These are phyloP conservation scores for Mastomys natalensis DNA, from an alignment of 2,113 vertebrate genomes.

Conservation along the genomic window DNA sequence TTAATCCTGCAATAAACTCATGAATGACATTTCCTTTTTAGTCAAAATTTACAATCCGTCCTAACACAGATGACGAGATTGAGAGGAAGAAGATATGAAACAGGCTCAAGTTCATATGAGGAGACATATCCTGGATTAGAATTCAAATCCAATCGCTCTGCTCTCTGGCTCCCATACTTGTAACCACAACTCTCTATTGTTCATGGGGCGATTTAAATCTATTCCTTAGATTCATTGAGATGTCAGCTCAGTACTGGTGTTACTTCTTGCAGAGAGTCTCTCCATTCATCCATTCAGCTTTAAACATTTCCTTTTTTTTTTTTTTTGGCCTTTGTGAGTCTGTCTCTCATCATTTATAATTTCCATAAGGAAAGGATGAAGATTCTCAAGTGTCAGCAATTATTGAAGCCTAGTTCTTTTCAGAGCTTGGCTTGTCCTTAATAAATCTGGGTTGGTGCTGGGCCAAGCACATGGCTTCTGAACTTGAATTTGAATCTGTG, in stretches of 20 bases:
- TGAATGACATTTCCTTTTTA: not conserved
- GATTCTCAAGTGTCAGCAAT: conserved; percentile 53
- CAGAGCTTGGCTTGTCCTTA: not conserved
- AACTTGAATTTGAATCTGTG: not conserved
- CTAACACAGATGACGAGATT: not conserved
- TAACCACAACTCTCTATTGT: not conserved
- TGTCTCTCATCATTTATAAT: conserved; percentile 58
- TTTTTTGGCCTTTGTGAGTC: not conserved
- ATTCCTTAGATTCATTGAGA: not conserved
- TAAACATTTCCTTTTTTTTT: not conserved
- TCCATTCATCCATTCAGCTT: not conserved
- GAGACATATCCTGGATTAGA: conserved; percentile 17
- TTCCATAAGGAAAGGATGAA: conserved; percentile 64
- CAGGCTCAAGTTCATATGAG: not conserved
- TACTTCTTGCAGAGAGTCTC: conserved; percentile 30
- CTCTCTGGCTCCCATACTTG: not conserved
- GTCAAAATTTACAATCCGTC: not conserved
- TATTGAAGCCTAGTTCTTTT: not conserved
- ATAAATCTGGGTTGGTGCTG: not conserved
- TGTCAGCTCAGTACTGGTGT: not conserved
- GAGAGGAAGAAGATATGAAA: not conserved
- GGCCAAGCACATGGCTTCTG: not conserved
- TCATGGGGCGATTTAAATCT: not conserved
- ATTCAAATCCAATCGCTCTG: not conserved
- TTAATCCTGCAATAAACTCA: not conserved